Evolutionary conservation across 2,113 vertebrate genomes (phyloP), one percentile per base, ranked within the genome.

Genomic region (Myrmecophaga tridactyla): DNA sequence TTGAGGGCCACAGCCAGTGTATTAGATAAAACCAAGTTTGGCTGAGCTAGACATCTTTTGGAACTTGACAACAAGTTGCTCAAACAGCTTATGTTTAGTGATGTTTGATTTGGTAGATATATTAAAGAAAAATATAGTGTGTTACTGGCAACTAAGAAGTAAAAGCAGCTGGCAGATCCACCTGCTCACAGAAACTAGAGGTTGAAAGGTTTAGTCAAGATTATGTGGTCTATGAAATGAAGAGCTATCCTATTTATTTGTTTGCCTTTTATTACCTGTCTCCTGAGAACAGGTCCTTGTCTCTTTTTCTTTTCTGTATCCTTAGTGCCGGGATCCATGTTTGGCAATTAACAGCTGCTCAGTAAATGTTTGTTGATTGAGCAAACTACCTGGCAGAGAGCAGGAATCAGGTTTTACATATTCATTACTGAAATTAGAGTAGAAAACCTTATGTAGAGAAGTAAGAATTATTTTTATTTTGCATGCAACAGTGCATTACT

Each of bases 361-460:
- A 77, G 17, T 67, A 91, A 94, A 62, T 65, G 39, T 88, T 89
- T 93, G 67, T 46, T 69, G 23, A 0, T 0, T 94, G 69, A 94
- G 4, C 18, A 53, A 94, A 39, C 36, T 91, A n/a, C n/a, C 8
- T 92, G 73, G 90, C 25, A 56, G 36, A 75, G 14, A 31, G 63
- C 53, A 80, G 70, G 82, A 96, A 90, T 70, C 63, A 80, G 53
- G 82, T 84, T 88, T 97, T 29, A 34, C 46, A 77, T 94, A 62
- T 82, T 86, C 14, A 58, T 72, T 81, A 20, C 6, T 87, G 7
- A 62, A 48, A 76, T 91, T n/a, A 89, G 31, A 75, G n/a, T 46
- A 85, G 56, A 89, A 77, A 23, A 56, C 21, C 56, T 85, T 48
- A 56, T 12, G 20, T 46, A 48, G 36, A 69, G 27, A 20, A 9